A percentile compares a stretch with the other conserved stretches of the same genome.
Conservation (phyloP, 2,113 vertebrate species). For the Eleginops maclovinus region DNA sequence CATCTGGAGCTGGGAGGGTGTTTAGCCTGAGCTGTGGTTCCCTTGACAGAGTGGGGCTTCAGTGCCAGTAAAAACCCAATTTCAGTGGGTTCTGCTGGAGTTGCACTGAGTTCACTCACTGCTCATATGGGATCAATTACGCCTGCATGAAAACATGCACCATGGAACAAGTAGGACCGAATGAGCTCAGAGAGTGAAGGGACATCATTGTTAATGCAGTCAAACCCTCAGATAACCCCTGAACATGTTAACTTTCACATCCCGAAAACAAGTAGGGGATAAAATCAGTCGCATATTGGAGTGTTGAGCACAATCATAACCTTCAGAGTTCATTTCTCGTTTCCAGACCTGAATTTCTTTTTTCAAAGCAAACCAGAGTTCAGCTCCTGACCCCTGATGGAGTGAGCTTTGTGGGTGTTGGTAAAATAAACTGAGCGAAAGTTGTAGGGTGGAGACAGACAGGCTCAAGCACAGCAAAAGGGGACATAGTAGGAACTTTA, state of each 20-base stretch:
- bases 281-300: slow-evolving; percentile 67
- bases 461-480: slow-evolving; percentile 3
- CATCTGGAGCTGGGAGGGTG: slow-evolving; percentile 73
- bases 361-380: slow-evolving; percentile 59
- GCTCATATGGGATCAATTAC: slow-evolving; percentile 82
- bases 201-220: slow-evolving; percentile 57
- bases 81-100: slow-evolving; percentile 75
- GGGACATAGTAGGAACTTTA: slow-evolving; percentile 8
- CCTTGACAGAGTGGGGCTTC: slow-evolving; percentile 67
- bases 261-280: slow-evolving; percentile 41
- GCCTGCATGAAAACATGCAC: slow-evolving; percentile 67
- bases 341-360: slow-evolving; percentile 61
- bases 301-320: slow-evolving; percentile 71
- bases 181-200: slow-evolving; percentile 43
- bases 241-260: slow-evolving; percentile 62
- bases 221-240: slow-evolving; percentile 62
- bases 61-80: slow-evolving; percentile 76
- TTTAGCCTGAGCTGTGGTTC: slow-evolving; percentile 73
- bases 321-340: slow-evolving; percentile 63
- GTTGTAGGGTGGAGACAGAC: slow-evolving; percentile 38
- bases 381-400: slow-evolving; percentile 51
- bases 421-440: slow-evolving; percentile 69
- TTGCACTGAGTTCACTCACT: slow-evolving; percentile 65
- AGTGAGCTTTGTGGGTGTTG: slow-evolving; percentile 65
- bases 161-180: slow-evolving; percentile 36